Evolutionary conservation across 2,888 invertebrate species (phyloP), one percentile per base, ranked within the genome.

Genomic region (Chrysolina americana): DNA sequence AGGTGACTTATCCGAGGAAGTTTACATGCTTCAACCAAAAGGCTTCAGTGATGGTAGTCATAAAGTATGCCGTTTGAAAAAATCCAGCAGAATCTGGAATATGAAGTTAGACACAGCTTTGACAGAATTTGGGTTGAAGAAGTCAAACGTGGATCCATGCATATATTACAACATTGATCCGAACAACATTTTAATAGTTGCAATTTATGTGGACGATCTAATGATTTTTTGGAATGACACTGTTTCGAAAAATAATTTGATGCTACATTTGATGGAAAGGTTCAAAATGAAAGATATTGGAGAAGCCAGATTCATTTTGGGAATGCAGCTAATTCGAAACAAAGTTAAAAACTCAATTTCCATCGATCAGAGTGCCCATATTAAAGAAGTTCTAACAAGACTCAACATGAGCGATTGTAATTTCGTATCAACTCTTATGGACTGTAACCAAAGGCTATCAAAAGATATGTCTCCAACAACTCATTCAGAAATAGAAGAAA

Each of bases 401-500:
- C 15, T 44, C 44, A 36, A 36, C 47, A 47, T 47, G n/a, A 47
- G 13, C 15, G 47, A 47, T 15, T 47, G 13, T n/a, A 47, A 50
- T 50, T n/a, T 19, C n/a, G n/a, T 50, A 15, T 50, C 50, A 19
- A 50, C 50, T 50, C 50, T 19, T 50, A 17, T 17, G 15, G 50
- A 50, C 50, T 50, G 19, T 17, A 17, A 50, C 19, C 19, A 50
- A 17, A 50, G n/a, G n/a, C n/a, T 50, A 17, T 50, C n/a, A 19
- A 50, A 50, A 19, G n/a, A 50, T 19, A 50, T 50, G 17, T 50
- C 17, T 50, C 17, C 50, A 17, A 50, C n/a, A 50, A 50, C 50
- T 50, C 19, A 19, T 10, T 17, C n/a, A 50, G 56, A 68, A 21
- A 50, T 68, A 15, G 44, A 68, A 50, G 56, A 68, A 68, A 50